phyloP scores from a whole-genome alignment of 2,797 vertebrate species.

The Sternarchorhynchus goeldii region DNA sequence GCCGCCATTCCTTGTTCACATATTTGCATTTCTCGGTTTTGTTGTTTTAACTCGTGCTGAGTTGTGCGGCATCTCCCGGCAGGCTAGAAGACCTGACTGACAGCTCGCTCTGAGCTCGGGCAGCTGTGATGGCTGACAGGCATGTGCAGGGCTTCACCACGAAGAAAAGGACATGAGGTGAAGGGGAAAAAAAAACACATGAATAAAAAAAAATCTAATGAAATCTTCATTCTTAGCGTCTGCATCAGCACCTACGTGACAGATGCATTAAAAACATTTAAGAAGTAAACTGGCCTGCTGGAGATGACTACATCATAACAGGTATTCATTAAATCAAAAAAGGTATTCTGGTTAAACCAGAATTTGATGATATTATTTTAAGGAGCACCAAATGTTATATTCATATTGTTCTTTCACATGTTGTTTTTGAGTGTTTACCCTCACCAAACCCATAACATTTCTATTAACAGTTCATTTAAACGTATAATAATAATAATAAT shows the following conservation, averaged over 20 bases:
- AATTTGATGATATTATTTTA: background rate
- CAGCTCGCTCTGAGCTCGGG: slow-evolving; percentile 55
- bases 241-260: background rate
- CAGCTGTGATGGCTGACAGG: slow-evolving; percentile 59
- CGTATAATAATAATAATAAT: too few species aligned
- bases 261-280: background rate
- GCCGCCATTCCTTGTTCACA: slow-evolving; percentile 50
- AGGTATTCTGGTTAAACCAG: too few species aligned
- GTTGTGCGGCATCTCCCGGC: slow-evolving; percentile 56
- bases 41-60: slow-evolving; percentile 73
- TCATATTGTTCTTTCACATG: background rate
- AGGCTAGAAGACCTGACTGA: slow-evolving; percentile 59
- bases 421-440: background rate
- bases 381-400: background rate
- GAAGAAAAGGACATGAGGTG: background rate
- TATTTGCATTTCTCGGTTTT: slow-evolving; percentile 71
- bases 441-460: background rate
- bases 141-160: slow-evolving; percentile 36
- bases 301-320: background rate
- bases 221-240: slow-evolving; percentile 1
- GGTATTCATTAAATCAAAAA: background rate
- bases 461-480: background rate
- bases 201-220: background rate
- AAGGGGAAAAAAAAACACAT: background rate
- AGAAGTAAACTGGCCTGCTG: background rate